A percentile compares a stretch with the other conserved stretches of the same genome.
These are phyloP conservation scores for Pseudolycoriella hygida DNA, from an alignment of 2,888 invertebrate genomes.

Conservation along the genomic window DNA sequence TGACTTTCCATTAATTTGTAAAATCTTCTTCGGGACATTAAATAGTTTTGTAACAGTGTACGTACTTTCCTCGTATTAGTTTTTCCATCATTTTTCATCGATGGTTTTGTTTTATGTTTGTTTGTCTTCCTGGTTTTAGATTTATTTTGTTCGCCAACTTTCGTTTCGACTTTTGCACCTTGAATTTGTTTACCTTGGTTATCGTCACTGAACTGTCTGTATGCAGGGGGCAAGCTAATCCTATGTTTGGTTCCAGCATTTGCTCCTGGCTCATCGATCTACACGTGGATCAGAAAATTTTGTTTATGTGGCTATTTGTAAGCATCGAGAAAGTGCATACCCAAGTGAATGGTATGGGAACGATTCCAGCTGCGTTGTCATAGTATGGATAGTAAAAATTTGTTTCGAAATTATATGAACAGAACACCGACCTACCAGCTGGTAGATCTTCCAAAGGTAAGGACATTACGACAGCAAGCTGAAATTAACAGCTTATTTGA, in stretches of 20 bases:
- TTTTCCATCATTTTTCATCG: constrained; percentile 15
- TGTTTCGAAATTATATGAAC: constrained; percentile 57
- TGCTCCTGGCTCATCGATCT: constrained; percentile 4
- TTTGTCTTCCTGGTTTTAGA: neutral
- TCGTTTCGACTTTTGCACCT: neutral
- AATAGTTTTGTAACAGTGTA: constrained; percentile 23
- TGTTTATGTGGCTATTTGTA: neutral
- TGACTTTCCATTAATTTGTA: no score
- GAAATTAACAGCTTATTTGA: constrained; percentile 7
- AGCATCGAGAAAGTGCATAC: constrained; percentile 21
- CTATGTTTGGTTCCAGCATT: constrained; percentile 1
- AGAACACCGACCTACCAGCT: constrained; percentile 47
- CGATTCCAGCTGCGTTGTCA: constrained; percentile 32
- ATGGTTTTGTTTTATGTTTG: neutral
- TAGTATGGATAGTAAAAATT: constrained; percentile 44
- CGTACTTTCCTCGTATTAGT: constrained; percentile 28
- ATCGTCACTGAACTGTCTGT: neutral
- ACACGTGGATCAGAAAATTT: neutral
- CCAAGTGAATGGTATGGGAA: constrained; percentile 35
- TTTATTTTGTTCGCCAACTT: neutral
- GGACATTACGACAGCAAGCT: constrained; percentile 52
- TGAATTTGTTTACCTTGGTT: neutral
- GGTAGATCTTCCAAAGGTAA: constrained; percentile 41
- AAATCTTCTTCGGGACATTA: no score
- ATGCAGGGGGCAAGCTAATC: no score